Conservation (phyloP, 2,797 vertebrate genomes). For the Borostomias antarcticus region DNA sequence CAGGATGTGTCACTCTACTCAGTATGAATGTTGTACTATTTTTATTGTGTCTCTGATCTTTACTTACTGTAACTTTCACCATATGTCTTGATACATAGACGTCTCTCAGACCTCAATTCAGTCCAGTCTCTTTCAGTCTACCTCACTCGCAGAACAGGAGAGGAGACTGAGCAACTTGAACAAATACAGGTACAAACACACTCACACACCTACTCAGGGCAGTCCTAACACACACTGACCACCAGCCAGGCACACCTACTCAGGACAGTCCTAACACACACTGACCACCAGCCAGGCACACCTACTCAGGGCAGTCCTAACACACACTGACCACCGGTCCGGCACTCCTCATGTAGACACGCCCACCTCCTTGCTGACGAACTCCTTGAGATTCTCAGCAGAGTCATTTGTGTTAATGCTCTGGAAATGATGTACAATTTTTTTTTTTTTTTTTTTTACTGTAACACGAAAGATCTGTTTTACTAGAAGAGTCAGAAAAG, state of each 20-base stretch:
- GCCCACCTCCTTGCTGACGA: slow-evolving; percentile 18
- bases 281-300: not conserved
- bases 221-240: slow-evolving; percentile 15
- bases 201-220: slow-evolving; percentile 20
- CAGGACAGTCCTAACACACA: slow-evolving; percentile 20
- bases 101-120: slow-evolving; percentile 71
- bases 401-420: slow-evolving; percentile 41
- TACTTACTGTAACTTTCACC: slow-evolving; percentile 74
- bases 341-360: slow-evolving; percentile 50
- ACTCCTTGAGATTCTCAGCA: slow-evolving; percentile 35
- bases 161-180: slow-evolving; percentile 30
- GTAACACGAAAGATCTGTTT: not conserved
- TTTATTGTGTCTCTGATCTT: slow-evolving; percentile 71
- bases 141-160: slow-evolving; percentile 67
- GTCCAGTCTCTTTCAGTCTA: slow-evolving; percentile 72
- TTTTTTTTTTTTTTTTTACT: not conserved
- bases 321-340: slow-evolving; percentile 1
- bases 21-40: slow-evolving; percentile 71
- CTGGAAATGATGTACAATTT: slow-evolving; percentile 14
- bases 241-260: slow-evolving; percentile 29
- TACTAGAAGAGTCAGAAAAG: not conserved
- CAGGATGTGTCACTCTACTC: slow-evolving; percentile 74
- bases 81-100: slow-evolving; percentile 71
- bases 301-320: slow-evolving; percentile 29
- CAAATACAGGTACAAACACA: slow-evolving; percentile 30